A percentile compares a stretch with the other conserved stretches of the same genome.
These are phyloP conservation scores for Achatina immaculata DNA, from an alignment of 1,140 invertebrate genomes.

Conservation along the genomic window DNA sequence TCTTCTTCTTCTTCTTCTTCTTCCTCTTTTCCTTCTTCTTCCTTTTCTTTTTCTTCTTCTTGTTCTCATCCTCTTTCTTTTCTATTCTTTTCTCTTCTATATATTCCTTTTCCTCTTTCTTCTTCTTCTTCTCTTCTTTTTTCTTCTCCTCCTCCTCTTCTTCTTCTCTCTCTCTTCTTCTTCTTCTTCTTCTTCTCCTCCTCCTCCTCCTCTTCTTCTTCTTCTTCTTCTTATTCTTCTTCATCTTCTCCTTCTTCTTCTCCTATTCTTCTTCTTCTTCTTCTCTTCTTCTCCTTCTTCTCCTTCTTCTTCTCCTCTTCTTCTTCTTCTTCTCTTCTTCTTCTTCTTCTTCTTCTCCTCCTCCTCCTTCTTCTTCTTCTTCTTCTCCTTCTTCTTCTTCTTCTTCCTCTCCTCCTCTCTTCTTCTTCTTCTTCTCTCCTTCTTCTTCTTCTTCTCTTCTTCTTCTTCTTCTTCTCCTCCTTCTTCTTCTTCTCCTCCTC, in stretches of 20 bases:
- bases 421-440: neutral
- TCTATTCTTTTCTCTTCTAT: too few relatives aligned
- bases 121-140: neutral
- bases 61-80: too few relatives aligned
- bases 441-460: neutral
- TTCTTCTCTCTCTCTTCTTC: neutral
- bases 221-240: neutral
- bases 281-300: neutral
- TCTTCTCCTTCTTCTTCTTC: neutral
- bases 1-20: too few relatives aligned
- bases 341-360: neutral
- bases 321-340: neutral
- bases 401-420: neutral
- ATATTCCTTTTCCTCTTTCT: too few relatives aligned
- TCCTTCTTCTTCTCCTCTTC: neutral
- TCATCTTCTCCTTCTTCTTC: neutral
- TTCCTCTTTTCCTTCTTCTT: too few relatives aligned
- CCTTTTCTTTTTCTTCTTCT: too few relatives aligned
- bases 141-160: neutral
- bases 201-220: neutral
- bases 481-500: conserved; percentile 9
- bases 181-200: neutral
- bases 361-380: neutral
- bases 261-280: neutral
- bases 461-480: neutral